Base-by-base conservation (phyloP, 2,888 invertebrate species). In the Erebia aethiops region DNA sequence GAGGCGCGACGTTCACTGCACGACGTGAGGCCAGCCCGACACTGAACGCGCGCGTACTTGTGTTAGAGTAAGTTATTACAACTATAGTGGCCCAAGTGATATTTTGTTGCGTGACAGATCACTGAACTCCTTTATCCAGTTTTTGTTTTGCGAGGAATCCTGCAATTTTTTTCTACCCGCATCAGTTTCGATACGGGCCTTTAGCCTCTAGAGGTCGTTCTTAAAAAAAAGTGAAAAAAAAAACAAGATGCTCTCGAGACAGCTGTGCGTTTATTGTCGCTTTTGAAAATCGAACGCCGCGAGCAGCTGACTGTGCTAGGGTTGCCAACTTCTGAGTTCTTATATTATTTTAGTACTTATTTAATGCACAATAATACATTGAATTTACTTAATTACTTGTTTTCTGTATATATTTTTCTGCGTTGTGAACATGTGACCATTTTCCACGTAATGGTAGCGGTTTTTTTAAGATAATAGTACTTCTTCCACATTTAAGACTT, bases 271-370 rank as follows among this genome's bases (percentile, higher is more conserved):
- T 54, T 41, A 64, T 65, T 63, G 54, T 62, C 57, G 68, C 69
- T 67, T 72, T 75, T 71, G 74, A 77, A 76, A 74, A 74, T 71
- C 71, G 71, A 77, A 77, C 77, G 75, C 73, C 74, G 57, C 60
- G 62, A 78, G 80, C 82, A 81, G 82, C 81, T 82, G 82, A 81
- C 79, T 80, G 62, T 58, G 3, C 14, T 70, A 79, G 80, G 80
- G 80, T 64, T 79, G 80, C 13, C 77, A 71, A 16, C 43, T 63
- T 43, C 2, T 43, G 14, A 58, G 49, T 54, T 56, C 43, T 61
- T 61, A 49, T 56, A 60, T 69, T 14, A 16, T 52, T 46, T 35
- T 51, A 41, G 5, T 60, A 11, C 11, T 9, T n/a, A n/a, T 14
- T 3, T n/a, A 1, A 2, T 2, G 13, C 2, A 60, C 41, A 41